Evolutionary conservation across 2,797 vertebrate genomes (phyloP), one percentile per base, ranked within the genome.

Genomic region (Coilia nasus): DNA sequence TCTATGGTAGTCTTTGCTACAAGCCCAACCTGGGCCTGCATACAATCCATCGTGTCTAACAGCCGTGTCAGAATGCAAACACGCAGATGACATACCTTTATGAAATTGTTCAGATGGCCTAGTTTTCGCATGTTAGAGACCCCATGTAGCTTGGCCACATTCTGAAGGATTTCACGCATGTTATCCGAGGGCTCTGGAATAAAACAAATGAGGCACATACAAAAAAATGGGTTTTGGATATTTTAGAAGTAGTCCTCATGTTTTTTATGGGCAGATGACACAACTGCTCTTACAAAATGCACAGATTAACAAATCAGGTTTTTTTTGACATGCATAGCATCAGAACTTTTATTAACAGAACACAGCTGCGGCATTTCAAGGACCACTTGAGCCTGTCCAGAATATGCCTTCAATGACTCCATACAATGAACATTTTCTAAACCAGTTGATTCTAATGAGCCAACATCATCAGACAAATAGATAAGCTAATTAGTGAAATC

Each of bases 61-160:
- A 6, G 6, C 71, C 35, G 4, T 35, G 71, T 78, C 35, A 35
- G 67, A 0, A 28, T 6, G 25, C 7, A 71, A 17, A 31, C 28
- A 41, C 71, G 10, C 15, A 17, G 71, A 78, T 44, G 35, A 56
- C 75, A 92, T 94, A 97, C 96, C 96, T 97, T 97, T 85, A 96
- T 96, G 90, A 97, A 96, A 91, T 97, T 97, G 95, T 97, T 97
- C 92, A 97, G 93, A 89, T 97, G 96, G 88, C 96, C 96, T 64
- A 97, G 89, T 88, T 97, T 97, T 91, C 96, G 95, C 96, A 96
- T 97, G 94, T 97, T 97, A 90, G 96, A 97, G 60, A 97, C 96
- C 0, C 96, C 96, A 90, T 96, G 96, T 44, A 96, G 93, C 91
- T 95, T 97, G 90, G 95, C 95, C 91, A 97, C 94, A 93, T 97